Percentiles rank a stretch among this genome's conserved stretches.
Evolutionary conservation across 2,113 vertebrate species (phyloP).

Genomic region (Hippopotamus amphibius): DNA sequence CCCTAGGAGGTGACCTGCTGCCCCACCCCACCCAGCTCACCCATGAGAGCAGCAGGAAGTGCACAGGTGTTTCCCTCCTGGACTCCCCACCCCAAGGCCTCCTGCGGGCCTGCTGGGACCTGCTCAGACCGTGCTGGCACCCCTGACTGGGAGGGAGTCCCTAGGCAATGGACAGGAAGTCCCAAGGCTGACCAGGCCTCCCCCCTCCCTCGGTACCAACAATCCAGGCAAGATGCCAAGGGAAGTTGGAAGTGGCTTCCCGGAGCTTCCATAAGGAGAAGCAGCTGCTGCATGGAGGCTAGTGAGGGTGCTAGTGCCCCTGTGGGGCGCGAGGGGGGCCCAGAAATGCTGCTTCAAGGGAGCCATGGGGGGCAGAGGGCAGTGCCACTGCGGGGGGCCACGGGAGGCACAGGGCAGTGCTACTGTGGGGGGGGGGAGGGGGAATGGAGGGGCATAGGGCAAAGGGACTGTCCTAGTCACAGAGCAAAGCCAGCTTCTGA

Average conservation of each 20-base stretch:
- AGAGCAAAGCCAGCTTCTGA: not conserved
- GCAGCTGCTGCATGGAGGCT: no score
- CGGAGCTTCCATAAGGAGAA: not conserved
- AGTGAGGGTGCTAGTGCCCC: not conserved
- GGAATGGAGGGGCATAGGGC: not conserved
- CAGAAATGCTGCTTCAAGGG: not conserved
- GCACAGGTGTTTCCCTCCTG: not conserved
- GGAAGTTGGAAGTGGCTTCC: not conserved
- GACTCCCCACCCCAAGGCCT: not conserved
- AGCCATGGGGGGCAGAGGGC: not conserved
- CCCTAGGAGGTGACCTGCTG: not conserved
- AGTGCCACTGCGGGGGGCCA: not conserved
- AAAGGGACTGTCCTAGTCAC: not conserved
- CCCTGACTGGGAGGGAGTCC: not conserved
- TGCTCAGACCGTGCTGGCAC: not conserved
- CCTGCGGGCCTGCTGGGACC: not conserved
- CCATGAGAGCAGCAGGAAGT: not conserved
- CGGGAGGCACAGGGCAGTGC: not conserved
- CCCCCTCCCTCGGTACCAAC: not conserved
- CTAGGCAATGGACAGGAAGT: not conserved
- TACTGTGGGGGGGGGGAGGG: no score
- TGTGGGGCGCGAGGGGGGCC: not conserved
- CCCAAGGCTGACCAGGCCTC: not conserved
- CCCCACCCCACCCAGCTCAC: no score
- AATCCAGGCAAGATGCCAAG: not conserved